Evolutionary conservation across 2,113 vertebrate species (phyloP).

Genomic region (Probosciger aterrimus): DNA sequence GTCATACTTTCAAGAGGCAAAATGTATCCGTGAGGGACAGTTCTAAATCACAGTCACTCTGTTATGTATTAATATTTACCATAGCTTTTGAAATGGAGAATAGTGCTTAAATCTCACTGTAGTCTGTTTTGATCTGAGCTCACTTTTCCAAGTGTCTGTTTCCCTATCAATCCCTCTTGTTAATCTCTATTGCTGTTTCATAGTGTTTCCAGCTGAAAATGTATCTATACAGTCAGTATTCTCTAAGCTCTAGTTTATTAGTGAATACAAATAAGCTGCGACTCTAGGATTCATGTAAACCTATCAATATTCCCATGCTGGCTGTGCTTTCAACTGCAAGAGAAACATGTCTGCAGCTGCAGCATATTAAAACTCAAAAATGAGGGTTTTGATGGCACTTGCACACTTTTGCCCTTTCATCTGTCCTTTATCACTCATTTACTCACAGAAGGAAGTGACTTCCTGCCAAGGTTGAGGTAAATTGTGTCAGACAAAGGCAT

Average conservation of each 20-base stretch:
- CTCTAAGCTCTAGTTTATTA: not conserved
- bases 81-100: not conserved
- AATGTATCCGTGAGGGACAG: not conserved
- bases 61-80: not conserved
- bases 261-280: not conserved
- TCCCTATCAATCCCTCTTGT: not conserved
- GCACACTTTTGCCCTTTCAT: constrained; percentile 30
- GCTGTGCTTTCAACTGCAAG: not conserved
- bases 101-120: not conserved
- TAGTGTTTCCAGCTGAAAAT: not conserved
- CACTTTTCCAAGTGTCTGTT: not conserved
- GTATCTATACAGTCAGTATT: not conserved
- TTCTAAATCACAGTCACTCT: not conserved
- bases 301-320: not conserved
- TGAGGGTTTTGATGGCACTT: not conserved
- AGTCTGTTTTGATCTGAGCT: not conserved
- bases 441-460: constrained; percentile 15
- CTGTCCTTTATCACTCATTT: constrained; percentile 17
- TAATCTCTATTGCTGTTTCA: not conserved
- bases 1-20: not conserved
- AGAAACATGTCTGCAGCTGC: not conserved
- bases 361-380: constrained; percentile 34
- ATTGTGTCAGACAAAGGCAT: constrained; percentile 12
- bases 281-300: constrained; percentile 22
- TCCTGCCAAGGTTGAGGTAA: constrained; percentile 32